Base-by-base conservation (phyloP, 1,140 invertebrate species). In the Megalopta genalis region DNA sequence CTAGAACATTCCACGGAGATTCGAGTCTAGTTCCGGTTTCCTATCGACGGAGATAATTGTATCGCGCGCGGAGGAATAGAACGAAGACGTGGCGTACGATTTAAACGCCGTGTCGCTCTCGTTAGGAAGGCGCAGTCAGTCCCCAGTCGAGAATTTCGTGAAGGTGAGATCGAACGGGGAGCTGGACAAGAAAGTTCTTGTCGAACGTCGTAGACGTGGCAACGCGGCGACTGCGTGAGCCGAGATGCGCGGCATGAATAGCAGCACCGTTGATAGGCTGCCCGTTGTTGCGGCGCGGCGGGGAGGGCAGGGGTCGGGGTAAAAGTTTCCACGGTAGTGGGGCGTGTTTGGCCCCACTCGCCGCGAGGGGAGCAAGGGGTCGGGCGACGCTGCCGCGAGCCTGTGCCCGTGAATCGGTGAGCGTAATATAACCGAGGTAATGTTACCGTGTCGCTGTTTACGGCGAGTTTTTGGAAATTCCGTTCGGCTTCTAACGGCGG, bases 161-260 rank as follows among this genome's bases (percentile, higher is more conserved):
- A 37, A 57, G 32, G 49, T 39, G 12, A 42, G 63, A 46, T 71
- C 25, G 18, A 46, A 7, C 25, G 14, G n/a, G 14, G 54, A 74
- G 82, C 59, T 76, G 83, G 83, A 85, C 84, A 86, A 85, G 84
- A 86, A 86, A 85, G 81, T 72, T 63, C 69, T 54, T 59, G 59
- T 60, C 59, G 39, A 46, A 32, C 37, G 23, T 16, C 69, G 57
- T 21, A 82, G 70, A 81, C 62, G 75, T 82, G 88, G 80, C 88
- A 90, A 89, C 88, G 52, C 23, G 49, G 86, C 74, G 62, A 76
- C 85, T 90, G 84, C 88, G 88, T 89, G 87, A 82, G 86, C 64
- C 81, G 81, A 85, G 84, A 88, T 89, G 88, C 88, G 88, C 88
- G 83, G 87, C 73, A 87, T 85, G 86, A 89, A 88, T 89, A 88